phyloP scores from a whole-genome alignment of 2,113 vertebrate species.

The Speoplatyrhinus poulsoni region DNA sequence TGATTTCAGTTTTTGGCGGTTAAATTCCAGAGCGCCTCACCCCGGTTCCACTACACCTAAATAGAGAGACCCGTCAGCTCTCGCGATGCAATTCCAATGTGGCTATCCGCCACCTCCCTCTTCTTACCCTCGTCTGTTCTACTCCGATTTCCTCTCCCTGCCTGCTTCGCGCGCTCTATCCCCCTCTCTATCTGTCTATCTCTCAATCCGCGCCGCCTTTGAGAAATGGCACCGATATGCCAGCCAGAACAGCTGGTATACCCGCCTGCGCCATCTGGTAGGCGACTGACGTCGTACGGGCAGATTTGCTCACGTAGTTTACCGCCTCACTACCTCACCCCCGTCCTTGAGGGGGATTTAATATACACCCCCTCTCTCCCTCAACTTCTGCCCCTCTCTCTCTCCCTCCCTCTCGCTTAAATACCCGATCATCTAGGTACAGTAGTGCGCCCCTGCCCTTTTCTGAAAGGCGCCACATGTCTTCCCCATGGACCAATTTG shows the following conservation, averaged over 20 bases:
- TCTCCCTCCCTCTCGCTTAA: neutral
- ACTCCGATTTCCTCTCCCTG: neutral
- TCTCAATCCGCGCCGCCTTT: neutral
- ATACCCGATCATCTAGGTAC: no score
- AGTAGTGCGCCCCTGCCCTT: neutral
- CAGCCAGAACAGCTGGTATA: neutral
- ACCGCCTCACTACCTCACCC: neutral
- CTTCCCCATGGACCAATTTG: neutral
- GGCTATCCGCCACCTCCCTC: neutral
- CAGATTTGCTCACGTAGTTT: conserved; percentile 14
- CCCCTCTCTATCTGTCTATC: neutral
- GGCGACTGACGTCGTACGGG: conserved; percentile 8
- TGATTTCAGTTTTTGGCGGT: neutral
- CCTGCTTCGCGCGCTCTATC: no score
- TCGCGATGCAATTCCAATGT: neutral
- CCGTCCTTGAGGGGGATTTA: neutral
- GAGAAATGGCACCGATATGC: neutral
- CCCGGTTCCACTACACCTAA: neutral
- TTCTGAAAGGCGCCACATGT: neutral
- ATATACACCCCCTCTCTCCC: neutral
- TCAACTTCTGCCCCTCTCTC: neutral
- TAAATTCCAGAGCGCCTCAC: conserved; percentile 12
- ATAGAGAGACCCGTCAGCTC: neutral
- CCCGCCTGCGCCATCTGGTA: conserved; percentile 28
- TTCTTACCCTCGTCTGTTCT: neutral